These are phyloP conservation scores for Ricordea florida DNA, from an alignment of 92 coral and sea anemone genomes.

Conservation along the genomic window DNA sequence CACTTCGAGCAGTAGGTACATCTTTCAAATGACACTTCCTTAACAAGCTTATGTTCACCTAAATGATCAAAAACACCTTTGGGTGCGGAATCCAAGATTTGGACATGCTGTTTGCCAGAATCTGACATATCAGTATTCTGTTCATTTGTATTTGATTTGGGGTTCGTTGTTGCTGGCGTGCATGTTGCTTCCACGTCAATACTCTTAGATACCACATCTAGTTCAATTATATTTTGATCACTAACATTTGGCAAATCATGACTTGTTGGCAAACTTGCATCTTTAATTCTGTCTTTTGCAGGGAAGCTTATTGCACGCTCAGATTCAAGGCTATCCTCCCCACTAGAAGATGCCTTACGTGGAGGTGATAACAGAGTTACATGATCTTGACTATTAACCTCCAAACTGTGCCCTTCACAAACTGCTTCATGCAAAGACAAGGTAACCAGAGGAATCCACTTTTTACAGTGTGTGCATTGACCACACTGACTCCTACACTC, in stretches of 20 bases:
- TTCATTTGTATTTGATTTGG: too few species aligned
- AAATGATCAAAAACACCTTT: not conserved
- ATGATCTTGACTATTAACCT: constrained; percentile 12
- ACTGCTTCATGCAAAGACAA: constrained; percentile 40
- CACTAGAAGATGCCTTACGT: not conserved
- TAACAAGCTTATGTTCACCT: constrained; percentile 4
- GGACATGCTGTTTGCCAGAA: too few species aligned
- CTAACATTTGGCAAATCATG: too few species aligned
- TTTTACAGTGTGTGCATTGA: constrained; percentile 32
- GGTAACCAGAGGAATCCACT: constrained; percentile 36
- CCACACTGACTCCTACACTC: not conserved
- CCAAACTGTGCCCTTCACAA: constrained; percentile 53
- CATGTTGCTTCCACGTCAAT: too few species aligned
- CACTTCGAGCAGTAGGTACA: constrained; percentile 45
- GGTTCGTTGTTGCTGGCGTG: too few species aligned
- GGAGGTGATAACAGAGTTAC: not conserved
- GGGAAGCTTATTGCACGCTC: too few species aligned
- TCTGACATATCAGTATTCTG: too few species aligned
- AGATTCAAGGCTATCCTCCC: not conserved
- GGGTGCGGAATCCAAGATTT: too few species aligned
- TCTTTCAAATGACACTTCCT: constrained; percentile 46
- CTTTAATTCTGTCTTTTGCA: too few species aligned
- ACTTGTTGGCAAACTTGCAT: too few species aligned
- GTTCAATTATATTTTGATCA: too few species aligned
- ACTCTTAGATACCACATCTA: too few species aligned